phyloP scores from a whole-genome alignment of 2,113 vertebrate species.

The Macrotis lagotis region DNA sequence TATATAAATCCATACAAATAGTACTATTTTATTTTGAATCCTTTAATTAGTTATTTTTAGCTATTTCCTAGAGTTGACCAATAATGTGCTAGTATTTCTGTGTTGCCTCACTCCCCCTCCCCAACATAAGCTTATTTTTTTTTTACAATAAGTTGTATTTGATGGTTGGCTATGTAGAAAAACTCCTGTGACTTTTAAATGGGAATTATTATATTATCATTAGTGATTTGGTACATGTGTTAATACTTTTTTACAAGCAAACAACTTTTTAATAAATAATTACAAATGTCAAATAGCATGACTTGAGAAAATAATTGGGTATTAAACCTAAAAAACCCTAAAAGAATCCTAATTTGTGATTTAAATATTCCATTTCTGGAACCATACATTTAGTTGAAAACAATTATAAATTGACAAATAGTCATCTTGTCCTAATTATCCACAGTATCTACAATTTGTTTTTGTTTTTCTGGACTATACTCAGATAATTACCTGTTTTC shows the following conservation, averaged over 20 bases:
- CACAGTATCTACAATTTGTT: conserved; percentile 75
- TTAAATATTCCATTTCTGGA: conserved; percentile 42
- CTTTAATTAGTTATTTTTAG: not conserved
- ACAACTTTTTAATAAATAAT: not conserved
- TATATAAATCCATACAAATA: not conserved
- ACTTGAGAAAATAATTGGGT: not conserved
- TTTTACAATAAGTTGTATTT: not conserved
- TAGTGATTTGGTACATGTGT: not conserved
- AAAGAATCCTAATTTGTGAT: conserved; percentile 49
- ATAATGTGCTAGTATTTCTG: not conserved
- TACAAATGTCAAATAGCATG: not conserved
- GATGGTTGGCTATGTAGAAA: not conserved
- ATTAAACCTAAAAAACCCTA: conserved; percentile 38
- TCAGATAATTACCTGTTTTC: conserved; percentile 76
- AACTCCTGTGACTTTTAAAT: not conserved
- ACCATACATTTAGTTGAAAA: conserved; percentile 47
- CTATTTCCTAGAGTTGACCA: not conserved
- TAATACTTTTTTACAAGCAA: not conserved
- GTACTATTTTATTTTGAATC: not conserved
- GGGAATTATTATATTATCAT: not conserved
- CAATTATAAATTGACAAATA: conserved; percentile 69
- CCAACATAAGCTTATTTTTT: not conserved
- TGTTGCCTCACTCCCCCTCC: no score
- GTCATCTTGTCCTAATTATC: conserved; percentile 81
- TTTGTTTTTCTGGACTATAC: conserved; percentile 76